Evolutionary conservation across 92 coral and sea anemone genomes (phyloP), one percentile per base, ranked within the genome.

Genomic region (Isaurus tuberculatus): DNA sequence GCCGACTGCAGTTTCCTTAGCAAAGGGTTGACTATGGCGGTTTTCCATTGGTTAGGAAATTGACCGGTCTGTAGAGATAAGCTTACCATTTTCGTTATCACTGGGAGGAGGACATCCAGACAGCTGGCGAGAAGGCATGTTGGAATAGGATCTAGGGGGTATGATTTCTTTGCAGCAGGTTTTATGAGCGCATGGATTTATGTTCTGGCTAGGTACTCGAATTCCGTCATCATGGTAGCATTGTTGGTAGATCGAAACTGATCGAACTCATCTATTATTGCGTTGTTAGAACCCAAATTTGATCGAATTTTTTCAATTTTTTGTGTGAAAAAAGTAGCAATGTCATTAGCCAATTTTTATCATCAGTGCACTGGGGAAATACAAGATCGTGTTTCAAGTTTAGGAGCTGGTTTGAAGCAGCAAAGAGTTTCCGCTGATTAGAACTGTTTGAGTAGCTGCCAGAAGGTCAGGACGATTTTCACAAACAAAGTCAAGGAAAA

Each of bases 401-500:
- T 14, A 27, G 20, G 19, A 15, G 0, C 71, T 70, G 74, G 53
- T 70, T 51, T 10, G 36, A 19, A 4, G 73, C 49, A 33, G 73
- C n/a, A n/a, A n/a, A n/a, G n/a, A n/a, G n/a, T n/a, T n/a, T n/a
- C n/a, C n/a, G n/a, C n/a, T n/a, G n/a, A n/a, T n/a, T n/a, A 68
- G 17, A 68, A 49, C 49, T 14, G 73, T 68, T 40, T 68, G 28
- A 68, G 49, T 68, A 23, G 34, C 73, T 68, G 73, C 48, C 33
- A 68, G 33, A 33, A 34, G 28, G 23, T 34, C 49, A 4, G 73
- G 73, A 68, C 49, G 49, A 33, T 33, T 68, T 34, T 68, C 26
- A 34, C 73, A 16, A 68, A 34, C 29, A 22, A 68, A 33, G 25
- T 33, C 51, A 34, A 68, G 43, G 73, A 30, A 67, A 10, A 22